Percentiles rank a stretch among this genome's conserved stretches.
Conservation (phyloP, 2,888 invertebrate genomes). For the Cryptops parisi region DNA sequence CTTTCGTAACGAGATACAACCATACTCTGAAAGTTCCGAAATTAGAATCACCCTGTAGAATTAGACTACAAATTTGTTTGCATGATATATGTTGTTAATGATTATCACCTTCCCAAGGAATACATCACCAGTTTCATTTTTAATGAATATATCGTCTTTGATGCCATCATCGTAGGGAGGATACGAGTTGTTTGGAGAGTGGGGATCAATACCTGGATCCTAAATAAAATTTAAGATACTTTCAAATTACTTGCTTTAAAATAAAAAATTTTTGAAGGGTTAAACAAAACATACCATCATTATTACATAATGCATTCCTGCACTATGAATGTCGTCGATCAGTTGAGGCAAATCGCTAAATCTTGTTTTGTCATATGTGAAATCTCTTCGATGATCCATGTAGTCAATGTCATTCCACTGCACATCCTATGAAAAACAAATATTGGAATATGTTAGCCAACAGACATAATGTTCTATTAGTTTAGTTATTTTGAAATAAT, state of each 20-base stretch:
- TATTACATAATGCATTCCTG: constrained; percentile 24
- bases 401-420: constrained; percentile 32
- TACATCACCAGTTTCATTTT: constrained; percentile 45
- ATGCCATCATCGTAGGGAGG: constrained; percentile 61
- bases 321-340: constrained; percentile 23
- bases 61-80: too few species aligned
- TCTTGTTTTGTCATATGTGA: constrained; percentile 26
- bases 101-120: constrained; percentile 57
- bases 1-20: too few species aligned
- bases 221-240: constrained; percentile 1
- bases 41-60: too few species aligned
- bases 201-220: constrained; percentile 60
- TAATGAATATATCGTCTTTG: constrained; percentile 55
- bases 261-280: neutral
- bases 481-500: too few species aligned
- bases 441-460: neutral
- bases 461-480: too few species aligned
- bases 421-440: constrained; percentile 21
- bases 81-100: too few species aligned
- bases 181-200: constrained; percentile 50
- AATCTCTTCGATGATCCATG: constrained; percentile 31
- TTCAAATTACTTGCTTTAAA: neutral
- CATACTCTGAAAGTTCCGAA: too few species aligned
- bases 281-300: constrained; percentile 20
- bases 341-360: constrained; percentile 23